These are phyloP conservation scores for Plusia festucae DNA, from an alignment of 2,888 invertebrate species.

Conservation along the genomic window DNA sequence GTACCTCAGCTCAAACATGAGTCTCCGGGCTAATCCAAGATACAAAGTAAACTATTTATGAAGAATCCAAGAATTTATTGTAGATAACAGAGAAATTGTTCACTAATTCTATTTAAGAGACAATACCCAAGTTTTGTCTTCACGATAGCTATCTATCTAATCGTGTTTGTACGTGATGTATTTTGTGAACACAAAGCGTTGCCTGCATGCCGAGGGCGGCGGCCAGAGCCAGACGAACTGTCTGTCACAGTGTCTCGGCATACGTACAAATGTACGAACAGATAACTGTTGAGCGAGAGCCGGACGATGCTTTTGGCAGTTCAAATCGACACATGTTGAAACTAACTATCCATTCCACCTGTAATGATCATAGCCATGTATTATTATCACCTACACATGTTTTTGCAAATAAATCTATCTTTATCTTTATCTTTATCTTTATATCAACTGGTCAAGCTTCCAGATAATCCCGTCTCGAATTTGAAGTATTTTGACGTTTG, in stretches of 20 bases:
- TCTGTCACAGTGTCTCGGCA: slow-evolving; percentile 19
- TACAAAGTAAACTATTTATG: no score
- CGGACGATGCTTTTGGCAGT: slow-evolving; percentile 1
- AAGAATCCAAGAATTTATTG: not conserved
- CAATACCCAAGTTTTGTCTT: not conserved
- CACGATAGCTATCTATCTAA: slow-evolving; percentile 24
- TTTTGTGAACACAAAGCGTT: slow-evolving; percentile 26
- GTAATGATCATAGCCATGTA: no score
- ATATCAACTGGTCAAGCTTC: no score
- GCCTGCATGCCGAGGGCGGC: slow-evolving; percentile 23
- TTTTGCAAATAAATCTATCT: not conserved
- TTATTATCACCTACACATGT: no score
- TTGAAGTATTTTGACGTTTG: no score
- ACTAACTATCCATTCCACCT: no score
- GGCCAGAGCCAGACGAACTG: slow-evolving; percentile 13
- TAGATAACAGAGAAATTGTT: not conserved
- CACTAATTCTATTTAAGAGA: not conserved
- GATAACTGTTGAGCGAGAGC: slow-evolving; percentile 1
- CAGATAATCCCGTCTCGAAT: no score
- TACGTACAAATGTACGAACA: not conserved
- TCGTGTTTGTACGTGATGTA: slow-evolving; percentile 18
- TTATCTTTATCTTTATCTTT: no score
- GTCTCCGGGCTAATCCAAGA: no score
- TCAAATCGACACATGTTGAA: no score
- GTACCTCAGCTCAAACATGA: no score